Conservation (phyloP, 1,140 invertebrate genomes). For the fruit fly (Drosophila melanogaster) region Release_6_plus_ISO1_MT NT_033779.5:7618001-7618500, state of each 20-base stretch:
- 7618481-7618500: conserved; percentile 13
- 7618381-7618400: no score
- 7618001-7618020: conserved; percentile 18
- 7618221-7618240: conserved; percentile 53
- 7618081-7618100: conserved; percentile 53
- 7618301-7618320: conserved; percentile 6
- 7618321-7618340: neutral
- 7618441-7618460: neutral
- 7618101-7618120: conserved; percentile 34
- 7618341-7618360: neutral
- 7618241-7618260: conserved; percentile 45
- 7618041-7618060: conserved; percentile 58
- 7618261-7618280: conserved; percentile 42
- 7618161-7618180: conserved; percentile 17
- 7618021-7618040: conserved; percentile 13
- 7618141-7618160: conserved; percentile 68
- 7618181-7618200: conserved; percentile 5
- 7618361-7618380: neutral
- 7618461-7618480: neutral
- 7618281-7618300: conserved; percentile 62
- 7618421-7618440: no score
- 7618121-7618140: conserved; percentile 78
- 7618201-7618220: neutral
- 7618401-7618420: no score
- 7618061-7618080: conserved; percentile 73